Conservation (phyloP, 2,888 invertebrate genomes). For the Chrysolina haemoptera region DNA sequence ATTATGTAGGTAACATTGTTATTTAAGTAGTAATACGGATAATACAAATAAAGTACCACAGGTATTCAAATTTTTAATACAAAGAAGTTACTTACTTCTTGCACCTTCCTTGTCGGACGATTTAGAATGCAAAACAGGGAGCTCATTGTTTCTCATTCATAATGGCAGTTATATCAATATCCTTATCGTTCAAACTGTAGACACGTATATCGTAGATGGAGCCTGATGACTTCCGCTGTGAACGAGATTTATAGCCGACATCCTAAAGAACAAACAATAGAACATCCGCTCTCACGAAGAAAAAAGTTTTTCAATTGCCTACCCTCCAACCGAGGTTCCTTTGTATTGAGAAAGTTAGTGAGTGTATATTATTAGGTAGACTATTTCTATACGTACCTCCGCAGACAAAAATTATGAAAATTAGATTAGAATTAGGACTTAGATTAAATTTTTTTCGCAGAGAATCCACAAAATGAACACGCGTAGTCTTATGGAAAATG, state of each 20-base stretch:
- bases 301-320: not conserved
- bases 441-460: too few relatives aligned
- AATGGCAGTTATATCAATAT: conserved; percentile 4
- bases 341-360: conserved; percentile 8
- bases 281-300: conserved; percentile 11
- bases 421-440: too few relatives aligned
- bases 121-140: not conserved
- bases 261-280: conserved; percentile 1
- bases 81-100: too few relatives aligned
- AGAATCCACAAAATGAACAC: too few relatives aligned
- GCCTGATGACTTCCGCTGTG: conserved; percentile 14
- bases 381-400: not conserved
- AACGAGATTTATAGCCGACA: conserved; percentile 4
- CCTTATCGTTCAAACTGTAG: conserved; percentile 14
- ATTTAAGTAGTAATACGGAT: too few relatives aligned
- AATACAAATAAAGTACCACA: too few relatives aligned
- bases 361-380: not conserved
- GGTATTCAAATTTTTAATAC: too few relatives aligned
- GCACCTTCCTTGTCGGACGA: not conserved
- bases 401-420: not conserved
- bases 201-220: conserved; percentile 3
- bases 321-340: not conserved
- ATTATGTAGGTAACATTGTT: too few relatives aligned
- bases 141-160: not conserved
- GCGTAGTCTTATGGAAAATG: too few relatives aligned